Evolutionary conservation across 1,140 invertebrate genomes (phyloP).

Genomic region (Aethina tumida): DNA sequence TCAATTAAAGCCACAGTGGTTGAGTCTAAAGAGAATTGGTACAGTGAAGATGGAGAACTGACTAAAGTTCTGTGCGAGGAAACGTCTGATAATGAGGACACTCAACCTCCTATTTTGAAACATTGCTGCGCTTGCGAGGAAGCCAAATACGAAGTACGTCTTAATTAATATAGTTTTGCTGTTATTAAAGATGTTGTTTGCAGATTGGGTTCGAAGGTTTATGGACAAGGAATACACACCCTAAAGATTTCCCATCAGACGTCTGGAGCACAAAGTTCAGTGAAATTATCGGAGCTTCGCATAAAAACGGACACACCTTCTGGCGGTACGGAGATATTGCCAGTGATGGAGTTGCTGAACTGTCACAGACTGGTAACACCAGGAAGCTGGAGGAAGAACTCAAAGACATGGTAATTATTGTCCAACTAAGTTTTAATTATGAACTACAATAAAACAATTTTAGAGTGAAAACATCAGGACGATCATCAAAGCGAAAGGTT

Average conservation of each 20-base stretch:
- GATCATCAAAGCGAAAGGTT: constrained; percentile 93
- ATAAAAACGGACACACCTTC: constrained; percentile 77
- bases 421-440: background rate
- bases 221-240: constrained; percentile 96
- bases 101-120: constrained; percentile 60
- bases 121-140: constrained; percentile 87
- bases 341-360: constrained; percentile 76
- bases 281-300: constrained; percentile 94
- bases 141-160: constrained; percentile 75
- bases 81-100: constrained; percentile 49
- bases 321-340: constrained; percentile 87
- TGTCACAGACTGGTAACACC: constrained; percentile 88
- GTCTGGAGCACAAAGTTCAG: constrained; percentile 84
- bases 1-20: constrained; percentile 68
- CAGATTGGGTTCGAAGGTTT: constrained; percentile 89
- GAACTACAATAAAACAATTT: constrained; percentile 13
- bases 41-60: constrained; percentile 74
- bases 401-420: constrained; percentile 57
- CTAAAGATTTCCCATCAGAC: constrained; percentile 83
- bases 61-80: constrained; percentile 74
- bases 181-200: background rate
- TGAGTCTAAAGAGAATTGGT: constrained; percentile 76
- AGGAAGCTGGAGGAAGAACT: constrained; percentile 85
- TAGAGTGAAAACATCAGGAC: constrained; percentile 87
- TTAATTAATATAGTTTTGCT: background rate